Conservation (phyloP, 1,140 invertebrate genomes). For the Pseudomyrmex gracilis region DNA sequence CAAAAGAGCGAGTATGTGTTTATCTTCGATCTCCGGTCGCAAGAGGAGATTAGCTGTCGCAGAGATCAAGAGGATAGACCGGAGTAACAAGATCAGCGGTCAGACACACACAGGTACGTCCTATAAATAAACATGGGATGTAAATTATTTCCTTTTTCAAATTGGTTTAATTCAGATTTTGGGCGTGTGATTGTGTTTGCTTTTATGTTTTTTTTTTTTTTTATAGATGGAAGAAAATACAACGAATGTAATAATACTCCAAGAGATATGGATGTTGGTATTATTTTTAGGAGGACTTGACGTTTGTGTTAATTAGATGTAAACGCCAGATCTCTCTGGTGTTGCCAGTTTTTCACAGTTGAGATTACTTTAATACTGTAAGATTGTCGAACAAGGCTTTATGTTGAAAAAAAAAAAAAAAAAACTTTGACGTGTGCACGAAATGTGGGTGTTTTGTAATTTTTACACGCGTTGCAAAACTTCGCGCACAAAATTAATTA, state of each 20-base stretch:
- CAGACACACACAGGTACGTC: conserved; percentile 11
- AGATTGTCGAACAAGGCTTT: too few species aligned
- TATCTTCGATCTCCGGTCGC: neutral
- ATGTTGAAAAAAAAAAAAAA: too few species aligned
- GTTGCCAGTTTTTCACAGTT: too few species aligned
- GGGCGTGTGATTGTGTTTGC: neutral
- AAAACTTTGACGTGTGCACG: too few species aligned
- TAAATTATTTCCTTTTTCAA: neutral
- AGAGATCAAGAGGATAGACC: neutral
- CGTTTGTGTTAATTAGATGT: too few species aligned
- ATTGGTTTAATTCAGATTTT: neutral
- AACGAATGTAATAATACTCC: neutral
- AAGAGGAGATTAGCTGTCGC: neutral
- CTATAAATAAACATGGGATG: neutral
- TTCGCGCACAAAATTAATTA: too few species aligned
- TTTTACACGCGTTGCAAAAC: too few species aligned
- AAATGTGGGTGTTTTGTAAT: too few species aligned
- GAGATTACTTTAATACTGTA: too few species aligned
- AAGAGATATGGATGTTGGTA: neutral
- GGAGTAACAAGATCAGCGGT: neutral
- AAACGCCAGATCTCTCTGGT: too few species aligned
- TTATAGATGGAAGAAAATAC: neutral
- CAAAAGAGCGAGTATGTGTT: neutral
- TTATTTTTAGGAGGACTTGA: too few species aligned
- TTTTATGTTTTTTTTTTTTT: too few species aligned